A percentile compares a stretch with the other conserved stretches of the same genome.
phyloP scores from a whole-genome alignment of 2,797 vertebrate genomes.

The Hypotaenidia philippensis region DNA sequence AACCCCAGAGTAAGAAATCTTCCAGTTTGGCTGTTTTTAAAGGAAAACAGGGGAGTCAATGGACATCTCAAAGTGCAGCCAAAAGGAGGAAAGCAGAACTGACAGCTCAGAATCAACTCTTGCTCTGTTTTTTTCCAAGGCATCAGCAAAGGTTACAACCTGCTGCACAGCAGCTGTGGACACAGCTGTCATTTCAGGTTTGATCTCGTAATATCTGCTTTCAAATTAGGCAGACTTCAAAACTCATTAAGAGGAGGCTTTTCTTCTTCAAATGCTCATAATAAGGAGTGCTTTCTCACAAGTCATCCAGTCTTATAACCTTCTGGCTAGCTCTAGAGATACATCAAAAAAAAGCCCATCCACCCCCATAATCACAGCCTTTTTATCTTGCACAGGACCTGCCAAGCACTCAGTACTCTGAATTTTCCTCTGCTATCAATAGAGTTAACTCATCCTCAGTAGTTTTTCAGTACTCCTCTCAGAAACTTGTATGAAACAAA shows the following conservation, averaged over 20 bases:
- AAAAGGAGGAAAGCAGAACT: not conserved
- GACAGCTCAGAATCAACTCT: not conserved
- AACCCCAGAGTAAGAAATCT: not conserved
- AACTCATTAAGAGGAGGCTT: not conserved
- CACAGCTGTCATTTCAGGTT: not conserved
- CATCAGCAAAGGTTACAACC: not conserved
- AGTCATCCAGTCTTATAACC: not conserved
- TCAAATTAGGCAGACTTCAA: slow-evolving; percentile 15
- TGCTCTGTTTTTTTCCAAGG: not conserved
- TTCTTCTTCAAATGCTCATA: not conserved
- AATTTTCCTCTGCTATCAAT: not conserved
- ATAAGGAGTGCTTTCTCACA: not conserved
- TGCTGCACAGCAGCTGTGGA: not conserved
- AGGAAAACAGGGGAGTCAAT: not conserved
- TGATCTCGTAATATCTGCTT: not conserved
- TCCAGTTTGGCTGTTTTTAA: not conserved
- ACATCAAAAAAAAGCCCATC: not conserved
- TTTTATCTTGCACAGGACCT: slow-evolving; percentile 6
- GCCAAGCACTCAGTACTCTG: not conserved
- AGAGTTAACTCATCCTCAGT: not conserved
- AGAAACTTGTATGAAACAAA: slow-evolving; percentile 28
- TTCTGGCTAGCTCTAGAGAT: not conserved
- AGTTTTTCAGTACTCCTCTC: slow-evolving; percentile 35
- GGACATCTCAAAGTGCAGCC: not conserved
- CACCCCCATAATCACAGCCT: not conserved